These are phyloP conservation scores for Aspidapion aeneum DNA, from an alignment of 2,888 invertebrate species.

Conservation along the genomic window DNA sequence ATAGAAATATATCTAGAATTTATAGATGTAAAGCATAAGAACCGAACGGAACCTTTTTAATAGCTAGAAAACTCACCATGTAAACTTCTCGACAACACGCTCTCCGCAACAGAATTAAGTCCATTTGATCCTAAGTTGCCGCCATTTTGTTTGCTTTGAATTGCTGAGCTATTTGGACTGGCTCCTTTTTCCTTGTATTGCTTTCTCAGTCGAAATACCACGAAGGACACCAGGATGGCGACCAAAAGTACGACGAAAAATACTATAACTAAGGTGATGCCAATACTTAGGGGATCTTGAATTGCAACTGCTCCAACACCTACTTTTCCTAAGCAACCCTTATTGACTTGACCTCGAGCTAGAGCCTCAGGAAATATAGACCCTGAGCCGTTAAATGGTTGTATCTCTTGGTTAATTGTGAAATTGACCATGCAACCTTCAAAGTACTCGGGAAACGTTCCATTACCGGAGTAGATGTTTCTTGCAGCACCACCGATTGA, in stretches of 20 bases:
- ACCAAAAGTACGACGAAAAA: slow-evolving; percentile 89
- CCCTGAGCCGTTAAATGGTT: slow-evolving; percentile 86
- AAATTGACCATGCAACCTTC: slow-evolving; percentile 90
- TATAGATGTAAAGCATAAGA: no score
- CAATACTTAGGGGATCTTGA: slow-evolving; percentile 86
- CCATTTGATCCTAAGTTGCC: slow-evolving; percentile 69
- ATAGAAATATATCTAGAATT: no score
- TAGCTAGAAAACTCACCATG: slow-evolving; percentile 66
- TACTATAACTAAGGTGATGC: slow-evolving; percentile 88
- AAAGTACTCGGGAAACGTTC: slow-evolving; percentile 60
- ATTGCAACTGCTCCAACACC: slow-evolving; percentile 74
- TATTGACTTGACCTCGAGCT: slow-evolving; percentile 67
- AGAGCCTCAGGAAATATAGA: slow-evolving; percentile 71
- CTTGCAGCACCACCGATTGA: slow-evolving; percentile 74
- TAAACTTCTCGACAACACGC: slow-evolving; percentile 63
- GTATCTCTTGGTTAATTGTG: slow-evolving; percentile 82
- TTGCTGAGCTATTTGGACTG: slow-evolving; percentile 60
- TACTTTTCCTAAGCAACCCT: slow-evolving; percentile 72
- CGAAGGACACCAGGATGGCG: slow-evolving; percentile 85
- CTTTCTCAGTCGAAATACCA: slow-evolving; percentile 85
- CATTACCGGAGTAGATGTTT: slow-evolving; percentile 56
- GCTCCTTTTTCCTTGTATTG: slow-evolving; percentile 84
- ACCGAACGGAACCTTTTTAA: no score
- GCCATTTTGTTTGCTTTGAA: slow-evolving; percentile 77
- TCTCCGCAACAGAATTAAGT: slow-evolving; percentile 62